Base-by-base conservation (phyloP, 2,797 vertebrate genomes). In the Falco peregrinus region DNA sequence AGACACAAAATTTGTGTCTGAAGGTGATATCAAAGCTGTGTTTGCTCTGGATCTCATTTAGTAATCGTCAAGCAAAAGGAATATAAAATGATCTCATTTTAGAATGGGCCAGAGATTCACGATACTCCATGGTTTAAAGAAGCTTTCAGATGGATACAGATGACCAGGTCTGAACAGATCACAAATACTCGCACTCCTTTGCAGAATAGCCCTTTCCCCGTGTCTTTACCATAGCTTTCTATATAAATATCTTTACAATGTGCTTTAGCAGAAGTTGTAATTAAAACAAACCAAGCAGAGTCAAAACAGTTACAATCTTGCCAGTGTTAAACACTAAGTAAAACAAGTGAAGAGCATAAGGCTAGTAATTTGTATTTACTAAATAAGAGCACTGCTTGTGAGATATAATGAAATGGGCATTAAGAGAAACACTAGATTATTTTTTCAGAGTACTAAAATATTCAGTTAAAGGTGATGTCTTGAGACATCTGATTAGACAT, bases 1-100 rank as follows among this genome's bases (percentile, higher is more conserved):
- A 56, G 56, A 78, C 35, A 84, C 33, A 85, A 89, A 86, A 89
- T 67, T 60, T 84, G 41, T 67, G 57, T 81, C 74, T 94, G 81
- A 90, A 94, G 85, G 75, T 91, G 82, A 65, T 73, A 89, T 29
- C 87, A 83, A 96, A 95, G 79, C 68, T 67, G 22, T 39, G 19
- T 64, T 81, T 89, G 41, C 53, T 84, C 84, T 68, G 74, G 73
- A 86, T 50, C 59, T 82, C 81, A 87, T 87, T 89, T 76, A 89
- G 70, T 45, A 89, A 53, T 84, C 50, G 10, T 73, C 70, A 75
- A 65, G 78, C 29, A 73, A 79, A 91, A 81, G n/a, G 53, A 90
- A 90, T 64, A 77, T 41, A 37, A 81, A 91, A 83, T 76, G 7
- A 95, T 89, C 63, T 93, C 59, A 95, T 73, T 93, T 83, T 47